Percentiles rank a stretch among this genome's conserved stretches.
These are phyloP conservation scores for Cosmia trapezina DNA, from an alignment of 2,888 invertebrate genomes.

Conservation along the genomic window DNA sequence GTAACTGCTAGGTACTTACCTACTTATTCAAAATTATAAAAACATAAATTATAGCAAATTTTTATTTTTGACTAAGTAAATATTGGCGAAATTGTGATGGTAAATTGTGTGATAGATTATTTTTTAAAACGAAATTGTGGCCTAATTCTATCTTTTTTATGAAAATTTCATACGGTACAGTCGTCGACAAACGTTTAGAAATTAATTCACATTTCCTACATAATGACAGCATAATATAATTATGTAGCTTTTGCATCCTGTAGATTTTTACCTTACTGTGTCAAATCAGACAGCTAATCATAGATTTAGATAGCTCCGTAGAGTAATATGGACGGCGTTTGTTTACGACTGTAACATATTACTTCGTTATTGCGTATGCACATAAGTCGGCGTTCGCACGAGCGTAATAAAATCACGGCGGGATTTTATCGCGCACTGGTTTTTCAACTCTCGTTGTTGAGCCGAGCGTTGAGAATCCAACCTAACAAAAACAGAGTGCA, in stretches of 20 bases:
- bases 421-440: too few species aligned
- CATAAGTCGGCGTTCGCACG: too few species aligned
- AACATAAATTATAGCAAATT: constrained; percentile 1
- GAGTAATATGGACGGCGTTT: too few species aligned
- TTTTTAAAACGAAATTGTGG: constrained; percentile 81
- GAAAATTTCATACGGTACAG: constrained; percentile 63
- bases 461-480: too few species aligned
- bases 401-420: too few species aligned
- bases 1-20: not conserved
- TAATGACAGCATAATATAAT: constrained; percentile 12
- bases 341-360: constrained; percentile 67
- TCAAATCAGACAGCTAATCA: constrained; percentile 1
- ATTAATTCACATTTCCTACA: constrained; percentile 23
- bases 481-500: too few species aligned
- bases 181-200: constrained; percentile 64
- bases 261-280: constrained; percentile 49
- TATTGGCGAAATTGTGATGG: constrained; percentile 80
- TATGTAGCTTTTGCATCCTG: constrained; percentile 40
- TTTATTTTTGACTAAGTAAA: constrained; percentile 49
- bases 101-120: constrained; percentile 80
- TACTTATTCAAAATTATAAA: constrained; percentile 1
- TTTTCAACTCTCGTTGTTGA: too few species aligned
- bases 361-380: constrained; percentile 32
- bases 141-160: constrained; percentile 77
- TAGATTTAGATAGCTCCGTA: constrained; percentile 12